phyloP scores from a whole-genome alignment of 2,888 invertebrate species.

The Phyto melanocephala region DNA sequence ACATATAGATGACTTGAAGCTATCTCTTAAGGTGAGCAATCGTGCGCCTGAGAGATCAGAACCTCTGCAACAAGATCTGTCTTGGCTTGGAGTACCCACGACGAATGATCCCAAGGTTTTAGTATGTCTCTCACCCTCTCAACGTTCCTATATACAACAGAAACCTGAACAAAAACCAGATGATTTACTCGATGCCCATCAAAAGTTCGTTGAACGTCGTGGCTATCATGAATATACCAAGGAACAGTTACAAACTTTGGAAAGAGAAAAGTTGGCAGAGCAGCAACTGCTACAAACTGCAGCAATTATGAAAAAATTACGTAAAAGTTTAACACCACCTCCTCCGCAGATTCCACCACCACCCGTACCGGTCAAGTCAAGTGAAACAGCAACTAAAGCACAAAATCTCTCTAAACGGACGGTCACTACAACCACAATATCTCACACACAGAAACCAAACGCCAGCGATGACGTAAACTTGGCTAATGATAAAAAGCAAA shows the following conservation, averaged over 20 bases:
- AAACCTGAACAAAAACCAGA: slow-evolving; percentile 80
- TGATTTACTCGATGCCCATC: slow-evolving; percentile 84
- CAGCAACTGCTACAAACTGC: slow-evolving; percentile 73
- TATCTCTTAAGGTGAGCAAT: slow-evolving; percentile 65
- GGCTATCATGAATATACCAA: slow-evolving; percentile 80
- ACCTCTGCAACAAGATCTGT: slow-evolving; percentile 52
- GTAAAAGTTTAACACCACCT: slow-evolving; percentile 75
- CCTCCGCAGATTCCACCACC: slow-evolving; percentile 74
- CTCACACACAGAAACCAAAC: slow-evolving; percentile 42
- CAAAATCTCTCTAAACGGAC: slow-evolving; percentile 63
- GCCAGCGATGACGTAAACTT: slow-evolving; percentile 67
- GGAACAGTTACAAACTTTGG: slow-evolving; percentile 72
- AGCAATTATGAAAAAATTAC: slow-evolving; percentile 74
- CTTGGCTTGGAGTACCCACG: slow-evolving; percentile 83
- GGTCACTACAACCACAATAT: slow-evolving; percentile 40
- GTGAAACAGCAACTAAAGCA: slow-evolving; percentile 73
- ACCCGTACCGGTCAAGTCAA: slow-evolving; percentile 74
- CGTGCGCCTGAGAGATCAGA: slow-evolving; percentile 4
- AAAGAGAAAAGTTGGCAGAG: slow-evolving; percentile 71
- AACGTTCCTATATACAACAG: slow-evolving; percentile 82
- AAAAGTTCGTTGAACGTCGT: slow-evolving; percentile 84
- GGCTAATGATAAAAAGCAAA: slow-evolving; percentile 66
- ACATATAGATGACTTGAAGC: slow-evolving; percentile 78
- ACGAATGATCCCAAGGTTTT: slow-evolving; percentile 82
- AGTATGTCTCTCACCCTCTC: slow-evolving; percentile 87